A percentile compares a stretch with the other conserved stretches of the same genome.
Conservation (phyloP, 2,888 invertebrate genomes). For the Stegana nigrithorax region DNA sequence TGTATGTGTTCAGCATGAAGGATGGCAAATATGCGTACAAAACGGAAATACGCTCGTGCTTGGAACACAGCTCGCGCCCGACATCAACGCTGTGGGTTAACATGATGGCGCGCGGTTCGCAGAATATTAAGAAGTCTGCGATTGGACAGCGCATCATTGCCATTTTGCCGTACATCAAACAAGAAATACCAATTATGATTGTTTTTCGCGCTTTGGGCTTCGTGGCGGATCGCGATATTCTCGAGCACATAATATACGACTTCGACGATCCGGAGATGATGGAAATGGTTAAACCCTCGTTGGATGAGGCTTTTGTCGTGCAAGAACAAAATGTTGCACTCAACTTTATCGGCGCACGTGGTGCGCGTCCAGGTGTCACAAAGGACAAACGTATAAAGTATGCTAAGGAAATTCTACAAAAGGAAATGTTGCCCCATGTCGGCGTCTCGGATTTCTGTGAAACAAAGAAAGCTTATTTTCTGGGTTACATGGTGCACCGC, state of each 20-base stretch:
- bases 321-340: slow-evolving; percentile 99
- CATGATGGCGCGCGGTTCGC: slow-evolving; percentile 99
- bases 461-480: slow-evolving; percentile 98
- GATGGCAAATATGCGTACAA: slow-evolving; percentile 99
- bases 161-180: slow-evolving; percentile 97
- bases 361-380: slow-evolving; percentile 97
- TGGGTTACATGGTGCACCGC: slow-evolving; percentile 99
- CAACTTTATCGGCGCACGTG: slow-evolving; percentile 98
- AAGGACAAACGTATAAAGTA: slow-evolving; percentile 99
- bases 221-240: slow-evolving; percentile 98
- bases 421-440: slow-evolving; percentile 99
- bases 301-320: slow-evolving; percentile 99
- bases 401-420: slow-evolving; percentile 98
- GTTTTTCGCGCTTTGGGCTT: slow-evolving; percentile 99
- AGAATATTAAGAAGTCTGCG: slow-evolving; percentile 97
- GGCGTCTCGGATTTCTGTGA: slow-evolving; percentile 99
- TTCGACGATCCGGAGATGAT: slow-evolving; percentile 99
- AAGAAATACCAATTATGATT: slow-evolving; percentile 99
- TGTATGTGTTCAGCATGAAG: slow-evolving; percentile 99
- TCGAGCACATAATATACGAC: slow-evolving; percentile 99
- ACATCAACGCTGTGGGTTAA: slow-evolving; percentile 99
- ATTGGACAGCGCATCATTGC: slow-evolving; percentile 99
- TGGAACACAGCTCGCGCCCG: slow-evolving; percentile 93
- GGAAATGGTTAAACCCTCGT: slow-evolving; percentile 99
- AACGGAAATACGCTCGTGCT: slow-evolving; percentile 95